phyloP scores from a whole-genome alignment of 2,888 invertebrate genomes.

The Trichopria drosophilae region DNA sequence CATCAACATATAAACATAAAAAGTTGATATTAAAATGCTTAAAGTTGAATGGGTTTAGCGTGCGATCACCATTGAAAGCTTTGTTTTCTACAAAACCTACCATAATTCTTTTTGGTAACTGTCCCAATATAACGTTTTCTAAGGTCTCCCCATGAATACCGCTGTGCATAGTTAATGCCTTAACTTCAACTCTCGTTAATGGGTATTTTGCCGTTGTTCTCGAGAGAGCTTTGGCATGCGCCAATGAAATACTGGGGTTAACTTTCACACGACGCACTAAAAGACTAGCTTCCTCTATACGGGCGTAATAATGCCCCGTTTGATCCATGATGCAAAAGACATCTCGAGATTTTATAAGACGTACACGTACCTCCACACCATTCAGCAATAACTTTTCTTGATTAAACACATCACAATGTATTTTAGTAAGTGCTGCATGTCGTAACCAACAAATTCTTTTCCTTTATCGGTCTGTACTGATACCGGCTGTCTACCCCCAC shows the following conservation, averaged over 20 bases:
- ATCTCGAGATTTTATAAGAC: constrained; percentile 30
- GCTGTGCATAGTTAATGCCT: constrained; percentile 34
- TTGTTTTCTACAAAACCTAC: constrained; percentile 40
- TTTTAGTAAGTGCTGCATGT: constrained; percentile 14
- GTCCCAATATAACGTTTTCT: constrained; percentile 45
- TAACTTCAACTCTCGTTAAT: constrained; percentile 34
- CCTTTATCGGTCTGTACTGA: constrained; percentile 37
- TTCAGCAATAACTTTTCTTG: constrained; percentile 37
- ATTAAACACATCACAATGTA: constrained; percentile 38
- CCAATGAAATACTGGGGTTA: constrained; percentile 37
- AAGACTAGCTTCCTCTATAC: no score
- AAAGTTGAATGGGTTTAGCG: constrained; percentile 31
- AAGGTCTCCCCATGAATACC: constrained; percentile 38
- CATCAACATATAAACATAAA: constrained; percentile 35
- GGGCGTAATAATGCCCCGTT: no score
- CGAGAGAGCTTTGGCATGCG: constrained; percentile 37
- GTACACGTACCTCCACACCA: constrained; percentile 33
- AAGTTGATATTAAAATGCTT: no score
- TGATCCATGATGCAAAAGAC: constrained; percentile 28
- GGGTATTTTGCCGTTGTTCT: constrained; percentile 36
- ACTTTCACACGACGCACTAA: no score
- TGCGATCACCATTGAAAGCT: constrained; percentile 33
- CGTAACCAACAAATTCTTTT: constrained; percentile 35
- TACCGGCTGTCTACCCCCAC: constrained; percentile 12
- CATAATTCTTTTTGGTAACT: constrained; percentile 45